phyloP scores from a whole-genome alignment of 2,797 vertebrate species.

The Helostoma temminkii region DNA sequence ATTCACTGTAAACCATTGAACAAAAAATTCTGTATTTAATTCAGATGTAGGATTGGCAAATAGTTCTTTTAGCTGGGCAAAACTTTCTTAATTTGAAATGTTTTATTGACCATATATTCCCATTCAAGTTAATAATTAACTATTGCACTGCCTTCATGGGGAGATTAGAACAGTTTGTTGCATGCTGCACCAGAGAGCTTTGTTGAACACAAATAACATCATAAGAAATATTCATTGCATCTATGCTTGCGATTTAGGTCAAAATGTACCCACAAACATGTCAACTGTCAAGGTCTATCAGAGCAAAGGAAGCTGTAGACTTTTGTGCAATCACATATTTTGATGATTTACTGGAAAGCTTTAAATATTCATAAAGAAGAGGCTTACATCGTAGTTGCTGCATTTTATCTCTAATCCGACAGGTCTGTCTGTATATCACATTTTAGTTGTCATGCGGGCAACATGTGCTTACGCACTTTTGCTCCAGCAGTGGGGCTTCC shows the following conservation, averaged over 20 bases:
- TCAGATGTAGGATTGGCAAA: background rate
- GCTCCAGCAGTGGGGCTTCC: conserved; percentile 5
- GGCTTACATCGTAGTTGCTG: no score
- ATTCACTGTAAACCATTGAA: background rate
- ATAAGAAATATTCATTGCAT: background rate
- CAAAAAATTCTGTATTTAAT: background rate
- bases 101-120: no score
- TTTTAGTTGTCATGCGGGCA: background rate
- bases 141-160: background rate
- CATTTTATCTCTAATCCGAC: background rate
- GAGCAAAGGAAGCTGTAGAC: background rate
- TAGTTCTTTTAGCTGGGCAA: background rate
- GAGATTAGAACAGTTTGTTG: background rate
- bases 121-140: no score
- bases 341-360: background rate
- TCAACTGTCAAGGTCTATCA: background rate
- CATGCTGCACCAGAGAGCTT: background rate
- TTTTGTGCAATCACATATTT: conserved; percentile 2
- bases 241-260: background rate
- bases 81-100: background rate
- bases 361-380: background rate
- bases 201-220: background rate
- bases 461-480: background rate
- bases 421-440: background rate
- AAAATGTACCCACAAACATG: background rate